These are phyloP conservation scores for Gephyroberyx darwinii DNA, from an alignment of 2,797 vertebrate genomes.

Conservation along the genomic window DNA sequence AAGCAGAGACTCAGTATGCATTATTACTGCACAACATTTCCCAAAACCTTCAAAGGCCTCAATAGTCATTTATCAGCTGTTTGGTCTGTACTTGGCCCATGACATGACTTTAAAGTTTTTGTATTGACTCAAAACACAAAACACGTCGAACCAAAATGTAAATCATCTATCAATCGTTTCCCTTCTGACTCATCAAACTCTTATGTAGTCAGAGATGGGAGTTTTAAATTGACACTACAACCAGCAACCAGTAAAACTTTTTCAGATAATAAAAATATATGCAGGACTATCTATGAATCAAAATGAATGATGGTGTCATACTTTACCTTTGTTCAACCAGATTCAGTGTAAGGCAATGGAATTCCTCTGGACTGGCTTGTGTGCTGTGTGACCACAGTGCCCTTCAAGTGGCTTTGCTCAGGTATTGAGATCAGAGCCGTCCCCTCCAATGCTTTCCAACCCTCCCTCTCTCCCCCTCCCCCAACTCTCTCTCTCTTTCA, in stretches of 20 bases:
- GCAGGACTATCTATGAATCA: neutral
- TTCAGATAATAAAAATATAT: constrained; percentile 5
- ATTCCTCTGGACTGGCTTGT: constrained; percentile 38
- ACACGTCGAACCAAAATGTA: neutral
- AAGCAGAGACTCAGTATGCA: neutral
- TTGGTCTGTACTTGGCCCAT: neutral
- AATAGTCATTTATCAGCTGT: neutral
- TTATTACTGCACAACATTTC: neutral
- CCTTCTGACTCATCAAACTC: neutral
- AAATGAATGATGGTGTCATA: constrained; percentile 22
- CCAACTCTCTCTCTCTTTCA: constrained; percentile 26
- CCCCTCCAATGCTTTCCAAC: constrained; percentile 36
- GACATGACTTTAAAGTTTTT: neutral
- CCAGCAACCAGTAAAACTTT: neutral
- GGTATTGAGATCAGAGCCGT: constrained; percentile 64
- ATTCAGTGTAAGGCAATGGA: constrained; percentile 40
- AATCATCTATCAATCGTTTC: neutral
- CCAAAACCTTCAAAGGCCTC: neutral
- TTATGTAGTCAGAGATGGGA: neutral
- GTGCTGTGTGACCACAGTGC: constrained; percentile 61
- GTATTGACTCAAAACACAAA: neutral
- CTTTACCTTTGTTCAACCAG: constrained; percentile 59
- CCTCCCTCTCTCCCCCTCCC: constrained; percentile 21
- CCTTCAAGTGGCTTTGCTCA: constrained; percentile 75
- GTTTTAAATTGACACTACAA: neutral